Base-by-base conservation (phyloP, 2,113 vertebrate species). In the Gavialis gangeticus region DNA sequence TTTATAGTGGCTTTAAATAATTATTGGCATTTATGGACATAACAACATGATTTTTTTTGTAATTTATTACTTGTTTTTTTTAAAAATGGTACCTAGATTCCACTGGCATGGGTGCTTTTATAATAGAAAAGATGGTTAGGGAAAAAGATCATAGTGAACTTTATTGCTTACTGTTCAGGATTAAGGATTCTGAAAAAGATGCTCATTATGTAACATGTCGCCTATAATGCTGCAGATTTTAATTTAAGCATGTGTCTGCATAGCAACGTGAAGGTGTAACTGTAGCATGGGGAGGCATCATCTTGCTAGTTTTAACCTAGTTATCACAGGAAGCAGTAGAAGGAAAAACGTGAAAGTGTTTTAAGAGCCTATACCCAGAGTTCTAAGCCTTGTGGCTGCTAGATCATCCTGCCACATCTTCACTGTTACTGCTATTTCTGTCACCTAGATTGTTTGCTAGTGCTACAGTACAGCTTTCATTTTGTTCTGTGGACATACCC, bases 201-300 rank as follows among this genome's bases (percentile, higher is more conserved):
- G 46, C 46, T 46, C 46, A 9, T 46, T 46, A 46, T 46, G 46
- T 46, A 46, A 46, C 46, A 46, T 46, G 46, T 9, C 46, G 8
- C 46, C 8, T 46, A 9, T 46, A 46, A 46, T 46, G 46, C 46
- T 46, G 46, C 46, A 46, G 46, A 46, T 46, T 46, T 46, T 9
- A 46, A 46, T 55, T 12, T 25, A 62, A 27, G 63, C 22, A 12
- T 2, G 3, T 30, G 2, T 71, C 46, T 46, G 46, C 24, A 4
- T 54, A 78, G 59, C 46, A 78, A 62, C 37, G 8, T 34, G 34
- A 89, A 83, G 27, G 4, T 92, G 55, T 76, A 9, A 30, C 71
- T 79, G 56, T 58, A 3, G 1, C 30, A 54, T 5, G 0, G 0
- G 57, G 19, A 77, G 37, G 75, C 85, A 82, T 27, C 3, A 37